Conservation (phyloP, 2,888 invertebrate species). For the Drosophila paracracens region DNA sequence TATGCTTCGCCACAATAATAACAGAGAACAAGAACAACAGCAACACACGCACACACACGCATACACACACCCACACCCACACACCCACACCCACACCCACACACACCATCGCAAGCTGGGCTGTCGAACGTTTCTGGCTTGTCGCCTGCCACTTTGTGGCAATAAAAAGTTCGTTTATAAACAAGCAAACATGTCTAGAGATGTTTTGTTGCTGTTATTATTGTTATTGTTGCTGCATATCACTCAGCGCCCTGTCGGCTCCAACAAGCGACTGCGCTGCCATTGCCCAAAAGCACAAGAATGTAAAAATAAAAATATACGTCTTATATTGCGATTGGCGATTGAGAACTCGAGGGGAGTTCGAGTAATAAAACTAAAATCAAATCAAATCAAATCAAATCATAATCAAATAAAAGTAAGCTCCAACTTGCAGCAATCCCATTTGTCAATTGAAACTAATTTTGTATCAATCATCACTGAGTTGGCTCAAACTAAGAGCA, state of each 20-base stretch:
- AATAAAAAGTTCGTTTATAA: conserved; percentile 78
- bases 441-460: neutral
- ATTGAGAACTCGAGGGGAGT: neutral
- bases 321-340: neutral
- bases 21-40: conserved; percentile 6
- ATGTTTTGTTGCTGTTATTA: conserved; percentile 49
- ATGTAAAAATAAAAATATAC: conserved; percentile 1
- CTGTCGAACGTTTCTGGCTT: conserved; percentile 56
- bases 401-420: conserved; percentile 2
- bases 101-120: conserved; percentile 4
- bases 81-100: conserved; percentile 4
- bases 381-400: conserved; percentile 2
- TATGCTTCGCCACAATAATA: conserved; percentile 22
- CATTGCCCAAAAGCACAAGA: conserved; percentile 14
- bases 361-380: neutral
- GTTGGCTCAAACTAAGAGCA: conserved; percentile 8
- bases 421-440: neutral
- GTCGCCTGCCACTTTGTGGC: conserved; percentile 74
- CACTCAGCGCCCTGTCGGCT: conserved; percentile 66
- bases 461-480: neutral
- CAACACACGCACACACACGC: conserved; percentile 11
- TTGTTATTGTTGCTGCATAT: conserved; percentile 56
- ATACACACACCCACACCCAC: neutral
- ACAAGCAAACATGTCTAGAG: conserved; percentile 67
- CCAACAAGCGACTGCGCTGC: conserved; percentile 21